These are phyloP conservation scores for Dascillus cervinus DNA, from an alignment of 2,888 invertebrate species.

Conservation along the genomic window DNA sequence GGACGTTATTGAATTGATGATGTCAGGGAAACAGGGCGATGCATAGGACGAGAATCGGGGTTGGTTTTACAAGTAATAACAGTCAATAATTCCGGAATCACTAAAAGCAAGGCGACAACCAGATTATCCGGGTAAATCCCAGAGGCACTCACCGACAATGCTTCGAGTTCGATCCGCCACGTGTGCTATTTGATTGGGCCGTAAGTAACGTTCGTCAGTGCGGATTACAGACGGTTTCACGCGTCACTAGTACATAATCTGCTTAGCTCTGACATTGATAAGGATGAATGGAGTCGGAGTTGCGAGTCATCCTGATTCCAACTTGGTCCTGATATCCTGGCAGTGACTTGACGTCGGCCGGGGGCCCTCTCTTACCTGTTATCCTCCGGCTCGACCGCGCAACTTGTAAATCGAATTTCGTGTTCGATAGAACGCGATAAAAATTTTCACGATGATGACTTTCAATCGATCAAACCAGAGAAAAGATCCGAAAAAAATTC, in stretches of 20 bases:
- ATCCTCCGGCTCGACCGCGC: slow-evolving; percentile 1
- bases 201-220: slow-evolving; percentile 42
- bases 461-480: slow-evolving; percentile 2
- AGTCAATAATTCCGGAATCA: slow-evolving; percentile 34
- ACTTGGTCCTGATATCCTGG: slow-evolving; percentile 14
- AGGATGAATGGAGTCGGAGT: slow-evolving; percentile 47
- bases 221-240: slow-evolving; percentile 46
- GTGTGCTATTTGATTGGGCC: slow-evolving; percentile 42
- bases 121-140: slow-evolving; percentile 34
- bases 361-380: slow-evolving; percentile 9
- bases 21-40: too few species aligned
- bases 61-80: slow-evolving; percentile 17
- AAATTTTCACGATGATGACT: not conserved
- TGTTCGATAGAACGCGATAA: not conserved
- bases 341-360: slow-evolving; percentile 16
- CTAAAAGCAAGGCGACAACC: slow-evolving; percentile 30
- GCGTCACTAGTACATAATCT: slow-evolving; percentile 49
- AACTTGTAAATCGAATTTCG: too few species aligned
- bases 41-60: too few species aligned
- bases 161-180: slow-evolving; percentile 29
- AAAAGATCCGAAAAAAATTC: slow-evolving; percentile 10
- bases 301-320: slow-evolving; percentile 32
- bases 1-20: too few species aligned
- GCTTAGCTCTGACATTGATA: slow-evolving; percentile 53
- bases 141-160: slow-evolving; percentile 29